phyloP scores from a whole-genome alignment of 2,888 invertebrate genomes.

The Pimpla rufipes region DNA sequence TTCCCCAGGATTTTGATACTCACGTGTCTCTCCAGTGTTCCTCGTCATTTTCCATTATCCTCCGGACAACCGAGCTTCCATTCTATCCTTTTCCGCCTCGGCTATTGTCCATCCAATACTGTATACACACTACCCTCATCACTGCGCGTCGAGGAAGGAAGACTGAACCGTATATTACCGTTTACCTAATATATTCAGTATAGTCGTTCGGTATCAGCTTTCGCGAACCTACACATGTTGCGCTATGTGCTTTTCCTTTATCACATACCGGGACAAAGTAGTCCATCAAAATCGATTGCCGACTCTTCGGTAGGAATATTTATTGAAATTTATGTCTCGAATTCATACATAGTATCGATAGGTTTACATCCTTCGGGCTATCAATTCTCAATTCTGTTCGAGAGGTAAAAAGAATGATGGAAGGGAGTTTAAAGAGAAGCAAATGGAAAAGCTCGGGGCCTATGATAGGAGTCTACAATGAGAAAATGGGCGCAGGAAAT shows the following conservation, averaged over 20 bases:
- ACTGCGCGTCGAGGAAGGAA: not conserved
- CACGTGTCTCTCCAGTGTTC: slow-evolving; percentile 20
- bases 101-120: slow-evolving; percentile 31
- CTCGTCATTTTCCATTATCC: slow-evolving; percentile 45
- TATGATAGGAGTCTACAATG: no score
- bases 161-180: not conserved
- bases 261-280: not conserved
- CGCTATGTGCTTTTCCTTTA: not conserved
- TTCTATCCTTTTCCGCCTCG: slow-evolving; percentile 19
- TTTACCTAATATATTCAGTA: slow-evolving; percentile 4
- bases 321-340: slow-evolving; percentile 4
- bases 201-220: slow-evolving; percentile 3
- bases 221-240: not conserved
- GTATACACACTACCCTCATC: slow-evolving; percentile 9
- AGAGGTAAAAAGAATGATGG: no score
- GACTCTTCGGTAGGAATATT: not conserved
- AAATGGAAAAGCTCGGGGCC: no score
- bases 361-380: not conserved
- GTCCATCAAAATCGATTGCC: slow-evolving; percentile 5
- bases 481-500: no score
- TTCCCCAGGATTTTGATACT: slow-evolving; percentile 4
- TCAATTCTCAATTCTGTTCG: not conserved
- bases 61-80: slow-evolving; percentile 30
- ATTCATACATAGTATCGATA: slow-evolving; percentile 4
- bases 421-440: no score